Evolutionary conservation across 2,113 vertebrate species (phyloP), one percentile per base, ranked within the genome.

Genomic region (Tylochromis polylepis): DNA sequence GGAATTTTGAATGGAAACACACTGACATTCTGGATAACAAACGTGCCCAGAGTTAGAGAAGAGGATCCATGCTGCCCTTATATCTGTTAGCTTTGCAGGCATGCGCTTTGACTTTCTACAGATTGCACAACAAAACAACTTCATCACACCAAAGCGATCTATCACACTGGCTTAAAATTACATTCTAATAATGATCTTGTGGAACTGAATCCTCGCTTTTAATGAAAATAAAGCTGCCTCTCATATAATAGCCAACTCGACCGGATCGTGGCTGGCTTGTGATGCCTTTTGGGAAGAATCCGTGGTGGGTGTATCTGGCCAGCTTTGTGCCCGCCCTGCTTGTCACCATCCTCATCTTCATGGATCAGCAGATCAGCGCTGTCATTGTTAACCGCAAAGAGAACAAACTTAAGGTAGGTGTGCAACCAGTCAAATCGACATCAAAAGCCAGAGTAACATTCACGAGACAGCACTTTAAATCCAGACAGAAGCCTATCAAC

Each of bases 261-360:
- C 53, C 97, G 2, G 98, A 94, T 85, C 96, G 98, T 18, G 98
- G 98, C n/a, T 99, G 98, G 98, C 95, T 99, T 2, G 97, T 99
- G 85, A 97, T 97, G 93, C 98, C 98, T 0, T 99, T 99, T 2
- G 98, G 97, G 8, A 99, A 98, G 96, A 99, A 99, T 91, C 98
- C 98, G 0, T 99, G 98, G 98, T 99, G 98, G 98, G 92, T 99
- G 46, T 99, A 98, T 90, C 36, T 97, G 84, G 98, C 97, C 4
- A 99, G 98, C 22, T 97, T 96, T 5, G 95, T 99, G 8, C 98
- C 98, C 0, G 98, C 98, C 20, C 96, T 99, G 27, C 96, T 99
- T 0, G 98, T 99, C 91, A 99, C 98, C 87, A 99, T 99, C 94
- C 96, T 99, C 93, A 98, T 99, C 96, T 99, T 99, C 97, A 99